Base-by-base conservation (phyloP, 2,888 invertebrate genomes). In the Campoplex capitator region DNA sequence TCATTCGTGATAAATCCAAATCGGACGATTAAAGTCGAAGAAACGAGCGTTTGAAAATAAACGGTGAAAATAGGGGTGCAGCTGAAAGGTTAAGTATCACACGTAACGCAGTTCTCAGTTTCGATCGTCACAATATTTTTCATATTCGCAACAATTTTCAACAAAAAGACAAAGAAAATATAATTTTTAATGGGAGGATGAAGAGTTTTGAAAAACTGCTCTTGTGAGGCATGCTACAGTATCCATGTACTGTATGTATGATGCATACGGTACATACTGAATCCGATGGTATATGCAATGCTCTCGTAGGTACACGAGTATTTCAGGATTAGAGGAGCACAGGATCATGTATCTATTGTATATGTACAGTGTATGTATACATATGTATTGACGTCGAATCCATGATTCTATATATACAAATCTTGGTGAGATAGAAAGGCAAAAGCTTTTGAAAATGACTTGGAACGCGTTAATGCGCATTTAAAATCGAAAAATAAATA, bases 281-380 rank as follows among this genome's bases (percentile, higher is more conserved):
- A 67, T 54, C 51, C 51, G 51, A 67, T 67, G 51, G 23, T 67
- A 35, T 67, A 51, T 51, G 23, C 38, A 67, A 67, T 58, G 56
- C 77, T 58, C 77, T 35, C 65, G 71, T 23, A 23, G 23, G 23
- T 84, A 42, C 67, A 23, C 67, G 73, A 76, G 75, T 73, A 58
- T 56, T 70, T 67, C 71, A 45, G 82, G 85, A 85, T 85, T 82
- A 82, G 23, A 38, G 68, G 9, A 42, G 42, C 23, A 38, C 38
- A 68, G 38, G 68, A 62, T 62, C 16, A 16, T 38, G 67, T 67
- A 42, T 67, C 67, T 35, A n/a, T n/a, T 42, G 68, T 42, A 45
- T n/a, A 74, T 18, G 35, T 35, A n/a, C 56, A 35, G 2, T 11
- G 16, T 68, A 42, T 68, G 23, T 38, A 23, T 16, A 35, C 28